Percentiles rank a stretch among this genome's conserved stretches.
Conservation (phyloP, 1,140 invertebrate genomes). For the Bemisia tabaci region DNA sequence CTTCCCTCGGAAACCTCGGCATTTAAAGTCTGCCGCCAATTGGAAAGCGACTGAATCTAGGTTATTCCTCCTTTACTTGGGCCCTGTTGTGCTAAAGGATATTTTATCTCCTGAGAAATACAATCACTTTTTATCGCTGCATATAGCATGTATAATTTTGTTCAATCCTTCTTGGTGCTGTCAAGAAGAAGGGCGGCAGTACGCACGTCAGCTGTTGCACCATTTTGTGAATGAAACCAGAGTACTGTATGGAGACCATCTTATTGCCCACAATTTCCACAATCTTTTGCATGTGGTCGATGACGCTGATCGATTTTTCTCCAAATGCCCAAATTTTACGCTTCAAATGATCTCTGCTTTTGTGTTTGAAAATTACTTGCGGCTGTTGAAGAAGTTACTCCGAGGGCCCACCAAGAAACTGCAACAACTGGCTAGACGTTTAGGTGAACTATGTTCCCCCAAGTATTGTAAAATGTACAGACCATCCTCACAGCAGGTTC, state of each 20-base stretch:
- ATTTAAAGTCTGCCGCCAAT: constrained; percentile 18
- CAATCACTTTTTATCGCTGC: not conserved
- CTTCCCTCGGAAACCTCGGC: constrained; percentile 23
- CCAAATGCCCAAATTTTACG: too few species aligned
- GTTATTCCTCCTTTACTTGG: constrained; percentile 26
- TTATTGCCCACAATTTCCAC: constrained; percentile 1
- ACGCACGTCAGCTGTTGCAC: not conserved
- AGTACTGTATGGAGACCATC: not conserved
- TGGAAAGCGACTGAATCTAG: constrained; percentile 30
- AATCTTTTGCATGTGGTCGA: not conserved
- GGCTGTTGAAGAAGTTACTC: not conserved
- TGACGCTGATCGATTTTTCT: constrained; percentile 3
- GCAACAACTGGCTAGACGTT: constrained; percentile 24
- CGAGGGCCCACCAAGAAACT: constrained; percentile 17
- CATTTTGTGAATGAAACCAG: constrained; percentile 1
- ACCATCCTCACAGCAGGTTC: not conserved
- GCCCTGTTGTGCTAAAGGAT: constrained; percentile 21
- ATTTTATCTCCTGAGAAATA: constrained; percentile 4
- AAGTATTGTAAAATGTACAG: not conserved
- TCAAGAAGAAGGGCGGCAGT: constrained; percentile 2
- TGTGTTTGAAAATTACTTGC: constrained; percentile 8
- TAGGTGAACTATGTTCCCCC: constrained; percentile 9
- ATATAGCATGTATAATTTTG: constrained; percentile 3
- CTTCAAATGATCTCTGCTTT: constrained; percentile 2
- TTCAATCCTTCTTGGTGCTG: constrained; percentile 1